Evolutionary conservation across 2,888 invertebrate genomes (phyloP), one percentile per base, ranked within the genome.

Genomic region (Eristalis pertinax): DNA sequence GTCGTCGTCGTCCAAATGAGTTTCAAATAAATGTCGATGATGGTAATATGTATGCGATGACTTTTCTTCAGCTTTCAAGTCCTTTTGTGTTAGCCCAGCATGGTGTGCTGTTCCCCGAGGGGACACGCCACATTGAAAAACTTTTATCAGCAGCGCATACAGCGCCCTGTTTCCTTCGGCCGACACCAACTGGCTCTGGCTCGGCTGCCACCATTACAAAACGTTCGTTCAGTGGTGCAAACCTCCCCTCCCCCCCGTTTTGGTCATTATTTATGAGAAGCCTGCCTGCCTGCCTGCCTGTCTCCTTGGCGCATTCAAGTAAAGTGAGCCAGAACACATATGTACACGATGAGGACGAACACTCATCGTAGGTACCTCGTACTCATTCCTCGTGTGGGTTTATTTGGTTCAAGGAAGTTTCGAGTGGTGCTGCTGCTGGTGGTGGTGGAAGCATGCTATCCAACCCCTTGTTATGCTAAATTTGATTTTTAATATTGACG

Each of bases 231-330:
- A 60, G 35, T 74, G n/a, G 41, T 72, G 75, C 72, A 83, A 83
- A 32, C 32, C 32, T 10, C 10, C 32, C 8, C 32, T 8, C 32
- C 7, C 73, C 83, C 87, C 87, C 64, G n/a, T 76, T 84, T 83
- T 65, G 87, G 87, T 83, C 87, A 87, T 87, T 84, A 87, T 87
- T 87, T 80, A 87, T 87, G 84, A 83, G 84, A 73, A 80, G 79
- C 78, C 10, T 76, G 50, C 50, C 50, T 50, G 68, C 38, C 76
- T 84, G 8, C 32, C 32, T 73, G 43, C 43, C 43, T 50, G 68
- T 38, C 79, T 87, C 76, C 84, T 87, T 87, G 83, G 83, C 87
- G 87, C 84, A 87, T 83, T 82, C 83, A 76, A 84, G 83, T 68
- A 73, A 83, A 72, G 78, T 76, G 72, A 79, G 70, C 26, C 60